phyloP scores from a whole-genome alignment of 2,113 vertebrate genomes.

The Xiphophorus hellerii region DNA sequence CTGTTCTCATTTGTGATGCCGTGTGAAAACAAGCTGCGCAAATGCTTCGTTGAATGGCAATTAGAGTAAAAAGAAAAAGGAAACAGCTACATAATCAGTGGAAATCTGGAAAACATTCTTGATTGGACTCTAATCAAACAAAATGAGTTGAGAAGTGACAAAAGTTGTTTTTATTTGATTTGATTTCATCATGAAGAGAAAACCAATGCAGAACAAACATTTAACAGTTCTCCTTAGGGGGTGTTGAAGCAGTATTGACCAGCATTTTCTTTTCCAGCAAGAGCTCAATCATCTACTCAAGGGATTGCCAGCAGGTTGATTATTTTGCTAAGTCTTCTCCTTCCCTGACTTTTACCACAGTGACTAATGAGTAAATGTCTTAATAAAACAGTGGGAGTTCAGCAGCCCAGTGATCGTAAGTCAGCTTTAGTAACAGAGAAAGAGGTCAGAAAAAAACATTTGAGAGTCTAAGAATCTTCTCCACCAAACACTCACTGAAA shows the following conservation, averaged over 20 bases:
- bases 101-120: background rate
- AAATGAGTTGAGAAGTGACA: conserved; percentile 3
- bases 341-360: background rate
- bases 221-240: too few relatives aligned
- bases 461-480: background rate
- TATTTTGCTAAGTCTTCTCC: background rate
- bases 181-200: background rate
- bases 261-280: background rate
- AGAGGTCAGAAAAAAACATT: too few relatives aligned
- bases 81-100: background rate
- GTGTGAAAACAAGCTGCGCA: background rate
- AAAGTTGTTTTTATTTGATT: conserved; percentile 6
- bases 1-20: conserved; percentile 4
- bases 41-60: background rate
- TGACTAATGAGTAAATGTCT: conserved; percentile 19
- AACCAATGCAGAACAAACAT: background rate
- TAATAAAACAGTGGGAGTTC: background rate
- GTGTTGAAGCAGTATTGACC: background rate
- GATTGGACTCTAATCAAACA: background rate
- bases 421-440: background rate
- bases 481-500: background rate
- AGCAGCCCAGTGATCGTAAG: background rate
- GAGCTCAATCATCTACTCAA: background rate
- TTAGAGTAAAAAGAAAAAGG: background rate
- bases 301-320: background rate